These are phyloP conservation scores for Prionailurus bengalensis DNA, from an alignment of 2,113 vertebrate genomes.

Conservation along the genomic window DNA sequence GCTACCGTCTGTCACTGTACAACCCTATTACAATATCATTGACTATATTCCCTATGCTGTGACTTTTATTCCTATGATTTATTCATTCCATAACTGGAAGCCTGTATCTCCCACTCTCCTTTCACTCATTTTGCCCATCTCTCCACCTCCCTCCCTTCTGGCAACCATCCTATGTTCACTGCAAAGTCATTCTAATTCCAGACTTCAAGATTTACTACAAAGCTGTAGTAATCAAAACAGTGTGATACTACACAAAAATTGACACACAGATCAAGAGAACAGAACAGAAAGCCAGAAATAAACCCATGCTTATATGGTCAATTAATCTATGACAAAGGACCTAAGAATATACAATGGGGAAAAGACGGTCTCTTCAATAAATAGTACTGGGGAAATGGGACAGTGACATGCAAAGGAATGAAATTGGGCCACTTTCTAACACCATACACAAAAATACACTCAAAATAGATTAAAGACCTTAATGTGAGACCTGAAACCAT, in stretches of 20 bases:
- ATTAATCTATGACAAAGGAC: not conserved
- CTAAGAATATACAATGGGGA: not conserved
- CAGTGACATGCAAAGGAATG: not conserved
- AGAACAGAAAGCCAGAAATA: not conserved
- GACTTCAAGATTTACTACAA: not conserved
- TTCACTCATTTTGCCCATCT: not conserved
- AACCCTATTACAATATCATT: not conserved
- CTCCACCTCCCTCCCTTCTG: not conserved
- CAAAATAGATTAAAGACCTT: not conserved
- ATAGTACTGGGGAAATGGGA: not conserved
- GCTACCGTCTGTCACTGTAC: not conserved
- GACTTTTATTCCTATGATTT: not conserved
- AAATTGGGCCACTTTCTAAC: not conserved
- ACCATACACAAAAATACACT: not conserved
- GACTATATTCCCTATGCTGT: not conserved
- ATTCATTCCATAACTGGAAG: not conserved
- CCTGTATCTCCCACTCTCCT: not conserved
- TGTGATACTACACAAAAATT: not conserved
- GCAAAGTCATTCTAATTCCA: not conserved
- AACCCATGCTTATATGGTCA: not conserved
- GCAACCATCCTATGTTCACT: not conserved
- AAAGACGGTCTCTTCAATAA: not conserved
- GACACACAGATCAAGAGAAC: not conserved
- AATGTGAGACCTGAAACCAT: not conserved
- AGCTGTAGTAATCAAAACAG: not conserved